Evolutionary conservation across 2,888 invertebrate genomes (phyloP).

Genomic region (Apamea anceps): DNA sequence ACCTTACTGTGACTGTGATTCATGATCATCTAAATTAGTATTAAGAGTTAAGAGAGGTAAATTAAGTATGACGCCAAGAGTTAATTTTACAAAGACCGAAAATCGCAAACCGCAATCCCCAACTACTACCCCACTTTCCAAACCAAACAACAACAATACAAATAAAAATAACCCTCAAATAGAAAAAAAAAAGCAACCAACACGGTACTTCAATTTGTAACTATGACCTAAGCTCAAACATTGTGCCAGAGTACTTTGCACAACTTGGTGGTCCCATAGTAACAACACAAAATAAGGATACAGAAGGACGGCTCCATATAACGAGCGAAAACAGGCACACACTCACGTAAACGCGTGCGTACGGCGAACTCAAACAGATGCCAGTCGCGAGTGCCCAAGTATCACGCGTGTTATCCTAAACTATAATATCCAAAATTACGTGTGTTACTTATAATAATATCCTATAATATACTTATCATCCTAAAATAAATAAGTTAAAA

Average conservation of each 20-base stretch:
- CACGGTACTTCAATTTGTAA: slow-evolving; percentile 60
- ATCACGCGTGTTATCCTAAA: too few species aligned
- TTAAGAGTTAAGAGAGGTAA: neutral
- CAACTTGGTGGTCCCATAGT: slow-evolving; percentile 51
- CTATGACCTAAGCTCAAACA: slow-evolving; percentile 63
- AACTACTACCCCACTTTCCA: neutral
- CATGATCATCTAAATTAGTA: neutral
- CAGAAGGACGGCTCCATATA: slow-evolving; percentile 8
- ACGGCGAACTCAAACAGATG: neutral
- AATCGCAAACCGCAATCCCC: neutral
- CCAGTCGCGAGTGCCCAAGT: too few species aligned
- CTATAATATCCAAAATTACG: too few species aligned
- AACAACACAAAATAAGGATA: neutral
- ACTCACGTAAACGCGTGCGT: too few species aligned
- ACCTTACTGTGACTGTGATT: neutral
- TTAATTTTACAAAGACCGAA: neutral
- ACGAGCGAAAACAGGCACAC: neutral
- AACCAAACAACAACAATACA: slow-evolving; percentile 43
- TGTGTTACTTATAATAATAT: too few species aligned
- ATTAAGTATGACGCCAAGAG: neutral
- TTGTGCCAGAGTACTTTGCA: slow-evolving; percentile 46
- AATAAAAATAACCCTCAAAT: slow-evolving; percentile 47
- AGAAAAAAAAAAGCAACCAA: slow-evolving; percentile 45
- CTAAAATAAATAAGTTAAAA: too few species aligned
- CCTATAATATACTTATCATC: too few species aligned